Conservation (phyloP, 1,140 invertebrate genomes). For the Heterodera schachtii region DNA sequence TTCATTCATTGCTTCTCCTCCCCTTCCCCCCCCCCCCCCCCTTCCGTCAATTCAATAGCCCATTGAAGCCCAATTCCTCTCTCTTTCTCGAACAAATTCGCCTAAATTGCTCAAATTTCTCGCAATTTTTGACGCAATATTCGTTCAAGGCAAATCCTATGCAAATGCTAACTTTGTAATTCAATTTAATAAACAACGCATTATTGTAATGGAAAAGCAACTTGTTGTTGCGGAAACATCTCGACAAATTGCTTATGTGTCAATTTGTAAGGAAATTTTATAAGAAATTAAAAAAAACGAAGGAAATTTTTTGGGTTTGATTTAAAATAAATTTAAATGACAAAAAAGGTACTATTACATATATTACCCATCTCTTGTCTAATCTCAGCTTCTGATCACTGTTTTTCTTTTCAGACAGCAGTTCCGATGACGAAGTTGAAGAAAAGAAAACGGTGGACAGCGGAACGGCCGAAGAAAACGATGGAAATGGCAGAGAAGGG, state of each 20-base stretch:
- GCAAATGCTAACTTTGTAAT: no score
- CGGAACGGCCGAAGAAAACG: background rate
- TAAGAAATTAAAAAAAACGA: background rate
- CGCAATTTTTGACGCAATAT: constrained; percentile 9
- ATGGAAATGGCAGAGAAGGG: background rate
- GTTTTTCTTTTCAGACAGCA: constrained; percentile 52
- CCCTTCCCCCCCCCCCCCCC: constrained; percentile 8
- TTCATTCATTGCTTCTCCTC: constrained; percentile 28
- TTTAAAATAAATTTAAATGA: background rate
- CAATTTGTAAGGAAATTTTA: constrained; percentile 46
- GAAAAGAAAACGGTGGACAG: background rate
- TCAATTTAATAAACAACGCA: background rate
- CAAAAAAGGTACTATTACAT: background rate
- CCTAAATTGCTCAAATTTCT: constrained; percentile 38
- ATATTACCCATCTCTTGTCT: background rate
- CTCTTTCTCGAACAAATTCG: constrained; percentile 18
- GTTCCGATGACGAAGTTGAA: constrained; percentile 57
- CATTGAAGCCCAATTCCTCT: background rate
- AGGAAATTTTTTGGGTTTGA: background rate
- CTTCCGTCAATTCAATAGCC: background rate
- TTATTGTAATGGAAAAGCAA: constrained; percentile 49
- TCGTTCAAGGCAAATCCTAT: no score
- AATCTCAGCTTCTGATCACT: constrained; percentile 7
- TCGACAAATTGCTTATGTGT: constrained; percentile 51
- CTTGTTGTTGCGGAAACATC: constrained; percentile 43